Evolutionary conservation across 2,888 invertebrate species (phyloP).

Genomic region (Rhimphoctona megacephalus): DNA sequence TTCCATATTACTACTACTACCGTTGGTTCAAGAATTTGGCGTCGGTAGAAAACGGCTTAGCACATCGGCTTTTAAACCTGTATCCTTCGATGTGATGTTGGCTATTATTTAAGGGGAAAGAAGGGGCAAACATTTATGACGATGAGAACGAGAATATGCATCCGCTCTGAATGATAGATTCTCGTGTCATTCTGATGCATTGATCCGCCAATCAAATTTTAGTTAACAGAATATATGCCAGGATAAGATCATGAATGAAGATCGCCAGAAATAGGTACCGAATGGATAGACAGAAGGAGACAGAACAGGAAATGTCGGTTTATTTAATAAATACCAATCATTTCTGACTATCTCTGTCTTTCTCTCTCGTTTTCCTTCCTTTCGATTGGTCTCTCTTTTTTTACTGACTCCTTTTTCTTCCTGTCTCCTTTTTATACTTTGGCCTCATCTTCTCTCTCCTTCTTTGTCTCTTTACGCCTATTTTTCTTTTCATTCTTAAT

Average conservation of each 20-base stretch:
- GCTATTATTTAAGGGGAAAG: slow-evolving; percentile 3
- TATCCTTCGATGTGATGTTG: slow-evolving; percentile 1
- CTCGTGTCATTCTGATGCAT: slow-evolving; percentile 37
- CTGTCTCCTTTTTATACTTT: neutral
- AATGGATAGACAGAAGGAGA: slow-evolving; percentile 3
- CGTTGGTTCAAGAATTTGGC: slow-evolving; percentile 15
- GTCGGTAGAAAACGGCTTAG: slow-evolving; percentile 62
- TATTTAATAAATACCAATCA: slow-evolving; percentile 78
- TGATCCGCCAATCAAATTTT: slow-evolving; percentile 26
- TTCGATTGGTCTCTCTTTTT: slow-evolving; percentile 15
- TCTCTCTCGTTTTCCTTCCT: neutral
- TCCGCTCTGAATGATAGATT: slow-evolving; percentile 62
- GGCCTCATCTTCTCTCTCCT: neutral
- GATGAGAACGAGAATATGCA: slow-evolving; percentile 67
- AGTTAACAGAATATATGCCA: neutral
- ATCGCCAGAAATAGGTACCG: slow-evolving; percentile 60
- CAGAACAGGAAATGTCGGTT: slow-evolving; percentile 77
- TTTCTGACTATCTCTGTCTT: neutral
- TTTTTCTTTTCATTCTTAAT: neutral
- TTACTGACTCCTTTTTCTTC: neutral
- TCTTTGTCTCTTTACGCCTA: neutral
- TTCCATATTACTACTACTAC: slow-evolving; percentile 15
- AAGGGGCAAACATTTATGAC: slow-evolving; percentile 21
- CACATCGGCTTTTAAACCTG: slow-evolving; percentile 3
- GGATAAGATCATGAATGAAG: slow-evolving; percentile 75